Evolutionary conservation across 2,113 vertebrate species (phyloP), one percentile per base, ranked within the genome.

Genomic region (Cacatua alba): DNA sequence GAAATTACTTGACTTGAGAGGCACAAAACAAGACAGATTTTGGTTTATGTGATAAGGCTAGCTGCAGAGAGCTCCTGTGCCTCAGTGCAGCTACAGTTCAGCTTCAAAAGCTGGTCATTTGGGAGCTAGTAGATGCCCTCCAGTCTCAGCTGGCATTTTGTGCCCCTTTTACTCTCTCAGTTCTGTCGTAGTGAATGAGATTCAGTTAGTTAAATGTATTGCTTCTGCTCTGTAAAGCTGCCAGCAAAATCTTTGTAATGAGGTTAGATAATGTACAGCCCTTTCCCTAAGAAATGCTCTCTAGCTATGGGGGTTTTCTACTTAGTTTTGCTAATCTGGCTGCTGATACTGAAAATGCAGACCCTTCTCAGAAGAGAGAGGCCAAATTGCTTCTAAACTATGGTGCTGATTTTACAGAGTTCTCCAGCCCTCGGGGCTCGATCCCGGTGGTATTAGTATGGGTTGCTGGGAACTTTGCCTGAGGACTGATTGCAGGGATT

Each of bases 131-230:
- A 84, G 70, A 93, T 96, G 95, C 94, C 96, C 96, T 95, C 49
- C 92, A 43, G 96, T 13, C 94, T 84, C 95, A 92, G 92, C 95
- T 95, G 95, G 92, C 95, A 96, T 96, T 94, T 46, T 82, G 88
- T 93, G 90, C 86, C 90, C 96, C 96, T 93, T 91, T 93, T 86
- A 83, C 82, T 94, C 80, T 96, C 88, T 95, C 96, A 86, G 77
- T 82, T 94, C 90, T 96, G 96, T 97, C 95, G 17, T 12, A n/a
- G 90, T 76, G 88, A 84, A 95, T 97, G 96, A 94, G 86, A 17
- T 7, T 94, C 91, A 78, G 92, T 86, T 28, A 69, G 91, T 91
- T 92, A 72, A 96, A 68, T 92, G 90, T 53, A 51, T 67, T 84
- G 90, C 90, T 90, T 64, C 94, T 93, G 95, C 92, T 92, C 86